Base-by-base conservation (phyloP, 2,113 vertebrate genomes). In the Symphodus melops region DNA sequence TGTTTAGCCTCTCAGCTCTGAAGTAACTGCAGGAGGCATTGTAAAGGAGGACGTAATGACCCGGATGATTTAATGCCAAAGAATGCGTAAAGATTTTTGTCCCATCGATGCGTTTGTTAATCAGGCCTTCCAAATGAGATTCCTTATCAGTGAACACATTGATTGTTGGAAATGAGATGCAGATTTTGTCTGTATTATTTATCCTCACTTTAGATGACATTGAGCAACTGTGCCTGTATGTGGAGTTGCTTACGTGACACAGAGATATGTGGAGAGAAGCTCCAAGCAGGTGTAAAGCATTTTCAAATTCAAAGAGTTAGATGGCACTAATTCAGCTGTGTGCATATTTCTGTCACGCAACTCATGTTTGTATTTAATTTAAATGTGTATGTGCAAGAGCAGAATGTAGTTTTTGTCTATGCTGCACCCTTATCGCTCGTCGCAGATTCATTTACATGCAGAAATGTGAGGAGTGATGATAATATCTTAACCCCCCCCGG, bases 101-200 rank as follows among this genome's bases (percentile, higher is more conserved):
- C 65, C 36, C 20, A 65, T 79, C 46, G 19, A 41, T 33, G 63
- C 41, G 58, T 72, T 71, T 57, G 61, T 80, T 85, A 83, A 89
- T 83, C 75, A 80, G 46, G 53, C 58, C 33, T 8, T 37, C 81
- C 11, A 72, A 85, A 86, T 88, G 60, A 81, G 73, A 84, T 68
- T 73, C 67, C 63, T 73, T 79, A 83, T 85, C 81, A 74, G 83
- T 52, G 68, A 80, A 81, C 72, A 77, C 67, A 89, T 82, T 65
- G 83, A 88, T 88, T 79, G 77, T 69, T 73, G n/a, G 53, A 68
- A 86, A 86, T 84, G 77, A 81, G 81, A 78, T 77, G 61, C 81
- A 65, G 75, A 62, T 68, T 83, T 83, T 56, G 19, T 36, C 33
- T 9, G 54, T 44, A 62, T 57, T 81, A 78, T 86, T 84, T 75